These are phyloP conservation scores for Epirrhoe tristata DNA, from an alignment of 2,888 invertebrate genomes.

Conservation along the genomic window DNA sequence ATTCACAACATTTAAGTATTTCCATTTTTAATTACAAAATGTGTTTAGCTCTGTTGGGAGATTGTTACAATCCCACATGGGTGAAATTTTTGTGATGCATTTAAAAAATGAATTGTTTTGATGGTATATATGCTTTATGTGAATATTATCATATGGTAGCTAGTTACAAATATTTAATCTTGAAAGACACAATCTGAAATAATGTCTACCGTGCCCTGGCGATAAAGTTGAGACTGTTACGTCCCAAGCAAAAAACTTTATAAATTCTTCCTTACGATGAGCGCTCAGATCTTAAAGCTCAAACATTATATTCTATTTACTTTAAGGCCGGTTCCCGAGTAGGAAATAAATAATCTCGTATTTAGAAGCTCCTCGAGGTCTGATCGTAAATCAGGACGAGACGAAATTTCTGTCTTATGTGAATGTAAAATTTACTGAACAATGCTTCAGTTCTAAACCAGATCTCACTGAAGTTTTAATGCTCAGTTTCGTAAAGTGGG, in stretches of 20 bases:
- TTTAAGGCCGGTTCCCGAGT: conserved; percentile 45
- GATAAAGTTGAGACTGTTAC: not conserved
- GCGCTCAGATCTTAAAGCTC: conserved; percentile 11
- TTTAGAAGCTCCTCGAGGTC: conserved; percentile 69
- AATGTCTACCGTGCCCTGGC: no score
- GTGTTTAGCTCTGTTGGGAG: no score
- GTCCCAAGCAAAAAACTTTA: not conserved
- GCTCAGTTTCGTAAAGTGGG: not conserved
- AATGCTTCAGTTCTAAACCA: conserved; percentile 64
- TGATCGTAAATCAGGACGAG: conserved; percentile 74
- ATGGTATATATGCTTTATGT: no score
- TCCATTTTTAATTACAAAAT: no score
- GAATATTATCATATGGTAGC: no score
- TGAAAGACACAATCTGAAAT: no score
- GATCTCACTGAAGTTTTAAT: conserved; percentile 36
- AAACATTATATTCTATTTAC: conserved; percentile 27
- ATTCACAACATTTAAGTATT: no score
- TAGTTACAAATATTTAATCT: no score
- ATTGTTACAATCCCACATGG: no score
- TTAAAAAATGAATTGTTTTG: no score
- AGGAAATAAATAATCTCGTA: conserved; percentile 75
- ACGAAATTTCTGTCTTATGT: conserved; percentile 74
- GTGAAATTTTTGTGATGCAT: no score
- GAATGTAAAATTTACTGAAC: conserved; percentile 75
- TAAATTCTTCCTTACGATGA: not conserved